Evolutionary conservation across 2,888 invertebrate species (phyloP).

Genomic region (Celastrina argiolus): DNA sequence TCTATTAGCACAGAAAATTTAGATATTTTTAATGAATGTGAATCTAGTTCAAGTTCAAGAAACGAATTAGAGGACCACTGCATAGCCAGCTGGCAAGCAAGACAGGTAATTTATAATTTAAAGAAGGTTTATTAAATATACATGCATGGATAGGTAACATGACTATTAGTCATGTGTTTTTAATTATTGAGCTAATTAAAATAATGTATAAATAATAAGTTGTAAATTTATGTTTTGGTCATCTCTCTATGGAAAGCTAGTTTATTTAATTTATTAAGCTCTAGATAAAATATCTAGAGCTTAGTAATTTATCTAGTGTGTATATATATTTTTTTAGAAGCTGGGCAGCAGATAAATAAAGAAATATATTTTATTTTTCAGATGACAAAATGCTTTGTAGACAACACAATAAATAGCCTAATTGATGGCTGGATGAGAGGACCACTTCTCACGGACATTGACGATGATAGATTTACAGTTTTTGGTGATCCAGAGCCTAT

Average conservation of each 20-base stretch:
- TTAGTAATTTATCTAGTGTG: too few relatives aligned
- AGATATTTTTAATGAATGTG: slow-evolving; percentile 33
- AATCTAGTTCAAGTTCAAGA: slow-evolving; percentile 37
- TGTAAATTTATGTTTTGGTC: too few relatives aligned
- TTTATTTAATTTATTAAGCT: too few relatives aligned
- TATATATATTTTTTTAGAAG: too few relatives aligned
- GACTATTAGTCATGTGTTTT: too few relatives aligned
- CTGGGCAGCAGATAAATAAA: not conserved
- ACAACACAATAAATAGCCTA: slow-evolving; percentile 83
- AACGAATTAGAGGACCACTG: slow-evolving; percentile 58
- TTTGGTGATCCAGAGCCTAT: slow-evolving; percentile 74
- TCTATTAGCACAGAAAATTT: slow-evolving; percentile 49
- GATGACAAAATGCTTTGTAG: slow-evolving; percentile 81
- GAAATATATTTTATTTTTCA: slow-evolving; percentile 40
- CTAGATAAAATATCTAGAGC: too few relatives aligned
- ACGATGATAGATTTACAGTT: slow-evolving; percentile 51
- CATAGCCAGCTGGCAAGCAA: slow-evolving; percentile 80
- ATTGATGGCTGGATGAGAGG: slow-evolving; percentile 79
- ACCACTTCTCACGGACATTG: slow-evolving; percentile 59
- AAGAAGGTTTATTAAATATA: not conserved
- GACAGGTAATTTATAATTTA: slow-evolving; percentile 64
- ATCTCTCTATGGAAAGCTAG: too few relatives aligned
- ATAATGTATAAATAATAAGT: too few relatives aligned
- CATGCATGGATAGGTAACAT: not conserved
- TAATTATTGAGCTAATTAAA: too few relatives aligned